Conservation (phyloP, 2,113 vertebrate species). For the Corvus cornix region DNA sequence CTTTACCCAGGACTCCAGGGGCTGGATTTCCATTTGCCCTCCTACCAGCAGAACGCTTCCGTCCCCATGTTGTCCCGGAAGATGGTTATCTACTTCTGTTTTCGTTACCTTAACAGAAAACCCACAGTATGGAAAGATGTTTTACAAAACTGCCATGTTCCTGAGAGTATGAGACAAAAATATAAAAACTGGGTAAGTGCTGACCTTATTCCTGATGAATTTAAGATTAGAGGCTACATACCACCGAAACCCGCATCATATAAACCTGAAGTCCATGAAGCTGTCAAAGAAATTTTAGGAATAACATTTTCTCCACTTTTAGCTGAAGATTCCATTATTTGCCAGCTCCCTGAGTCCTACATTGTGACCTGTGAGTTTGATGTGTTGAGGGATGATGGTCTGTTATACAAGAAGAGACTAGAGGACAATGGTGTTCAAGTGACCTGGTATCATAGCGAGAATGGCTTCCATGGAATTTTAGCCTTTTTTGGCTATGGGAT, state of each 20-base stretch:
- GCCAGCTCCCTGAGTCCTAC: conserved; percentile 74
- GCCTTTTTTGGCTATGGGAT: conserved; percentile 62
- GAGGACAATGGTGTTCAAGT: conserved; percentile 78
- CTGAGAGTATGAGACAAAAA: conserved; percentile 66
- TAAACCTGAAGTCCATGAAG: conserved; percentile 71
- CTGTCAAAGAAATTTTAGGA: conserved; percentile 52
- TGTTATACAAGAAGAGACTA: conserved; percentile 82
- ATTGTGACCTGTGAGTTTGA: conserved; percentile 87
- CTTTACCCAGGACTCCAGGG: conserved; percentile 81
- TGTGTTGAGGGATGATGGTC: conserved; percentile 79
- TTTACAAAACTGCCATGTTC: conserved; percentile 73
- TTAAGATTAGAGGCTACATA: conserved; percentile 55
- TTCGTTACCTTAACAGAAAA: conserved; percentile 73
- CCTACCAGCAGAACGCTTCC: conserved; percentile 81
- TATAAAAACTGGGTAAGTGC: conserved; percentile 77
- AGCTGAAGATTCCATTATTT: conserved; percentile 71
- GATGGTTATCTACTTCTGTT: conserved; percentile 64
- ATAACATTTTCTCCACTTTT: conserved; percentile 77
- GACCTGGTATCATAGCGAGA: conserved; percentile 77
- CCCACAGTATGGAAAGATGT: conserved; percentile 55
- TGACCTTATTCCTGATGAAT: conserved; percentile 77
- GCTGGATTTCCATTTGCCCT: conserved; percentile 83
- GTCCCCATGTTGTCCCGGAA: conserved; percentile 74
- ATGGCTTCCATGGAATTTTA: conserved; percentile 83
- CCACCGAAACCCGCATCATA: background rate